Evolutionary conservation across 2,888 invertebrate genomes (phyloP), one percentile per base, ranked within the genome.

Genomic region (Leuctra nigra): DNA sequence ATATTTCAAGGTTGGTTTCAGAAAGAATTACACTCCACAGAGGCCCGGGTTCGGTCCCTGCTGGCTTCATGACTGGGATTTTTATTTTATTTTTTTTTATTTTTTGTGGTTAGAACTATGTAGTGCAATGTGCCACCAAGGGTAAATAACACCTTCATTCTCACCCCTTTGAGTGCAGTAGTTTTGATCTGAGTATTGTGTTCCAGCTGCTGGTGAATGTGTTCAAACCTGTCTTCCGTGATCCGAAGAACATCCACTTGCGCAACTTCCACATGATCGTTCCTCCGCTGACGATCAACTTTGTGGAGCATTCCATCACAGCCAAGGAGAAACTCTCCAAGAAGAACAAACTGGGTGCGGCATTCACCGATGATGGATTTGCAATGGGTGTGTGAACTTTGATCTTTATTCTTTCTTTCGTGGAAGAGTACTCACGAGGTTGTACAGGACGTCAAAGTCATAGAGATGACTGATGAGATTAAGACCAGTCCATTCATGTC

Each of bases 281-380:
- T 39, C 98, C 99, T 22, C 88, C 98, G 0, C 72, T 97, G 65
- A 95, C 93, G 1, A 78, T 98, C 58, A 98, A 96, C 73, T 97
- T 90, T 73, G 85, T 98, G 20, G 96, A 99, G 67, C 87, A 97
- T 70, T 87, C 93, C 65, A 83, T 97, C 61, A 81, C 86, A 46
- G 88, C 90, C 61, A 96, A 96, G 69, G 95, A 97, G 67, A 90
- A 91, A 71, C 83, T 98, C 73, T 87, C 84, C 60, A 95, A 95
- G 69, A 93, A 92, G 69, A 89, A 89, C 68, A 89, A 87, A 74
- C 77, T 79, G 13, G 91, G 90, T 13, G 89, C 92, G 50, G 85
- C 92, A 1, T 95, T 99, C 69, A 95, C 96, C 11, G 98, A 99
- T 72, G 99, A 99, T 73, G 99, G 99, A 13, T 98, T 99, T 75